phyloP scores from a whole-genome alignment of 2,888 invertebrate species.

The Andrena minutula region DNA sequence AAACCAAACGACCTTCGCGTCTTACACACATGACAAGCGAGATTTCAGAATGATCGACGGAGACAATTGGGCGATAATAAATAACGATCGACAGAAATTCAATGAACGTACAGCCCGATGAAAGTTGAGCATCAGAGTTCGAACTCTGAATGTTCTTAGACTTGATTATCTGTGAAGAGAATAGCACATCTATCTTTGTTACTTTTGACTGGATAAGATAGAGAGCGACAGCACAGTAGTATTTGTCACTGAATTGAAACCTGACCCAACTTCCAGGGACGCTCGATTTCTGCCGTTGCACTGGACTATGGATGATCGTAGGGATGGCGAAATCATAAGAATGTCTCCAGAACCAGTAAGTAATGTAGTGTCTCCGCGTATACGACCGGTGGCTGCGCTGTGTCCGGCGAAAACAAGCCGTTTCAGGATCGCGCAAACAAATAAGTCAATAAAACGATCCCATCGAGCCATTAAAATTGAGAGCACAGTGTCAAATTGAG shows the following conservation, averaged over 20 bases:
- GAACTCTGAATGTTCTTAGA: too few species aligned
- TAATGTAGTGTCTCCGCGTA: conserved; percentile 54
- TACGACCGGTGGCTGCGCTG: conserved; percentile 42
- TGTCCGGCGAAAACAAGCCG: conserved; percentile 76
- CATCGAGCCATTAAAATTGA: conserved; percentile 69
- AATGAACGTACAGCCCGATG: neutral
- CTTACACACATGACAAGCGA: conserved; percentile 57
- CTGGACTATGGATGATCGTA: conserved; percentile 17
- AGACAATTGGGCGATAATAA: conserved; percentile 19
- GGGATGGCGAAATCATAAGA: conserved; percentile 54
- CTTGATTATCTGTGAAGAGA: too few species aligned
- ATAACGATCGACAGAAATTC: neutral
- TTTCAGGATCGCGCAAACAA: conserved; percentile 76
- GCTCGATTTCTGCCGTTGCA: neutral
- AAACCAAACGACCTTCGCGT: conserved; percentile 68
- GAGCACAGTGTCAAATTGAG: conserved; percentile 24
- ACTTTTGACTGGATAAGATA: too few species aligned
- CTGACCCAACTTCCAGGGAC: neutral
- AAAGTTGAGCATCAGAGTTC: too few species aligned
- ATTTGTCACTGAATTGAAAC: conserved; percentile 2
- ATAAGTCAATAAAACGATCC: conserved; percentile 78
- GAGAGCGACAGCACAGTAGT: neutral
- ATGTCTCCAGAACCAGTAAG: conserved; percentile 37
- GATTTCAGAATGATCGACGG: conserved; percentile 53
- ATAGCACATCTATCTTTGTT: too few species aligned